These are phyloP conservation scores for Willisornis vidua DNA, from an alignment of 2,113 vertebrate genomes.

Conservation along the genomic window DNA sequence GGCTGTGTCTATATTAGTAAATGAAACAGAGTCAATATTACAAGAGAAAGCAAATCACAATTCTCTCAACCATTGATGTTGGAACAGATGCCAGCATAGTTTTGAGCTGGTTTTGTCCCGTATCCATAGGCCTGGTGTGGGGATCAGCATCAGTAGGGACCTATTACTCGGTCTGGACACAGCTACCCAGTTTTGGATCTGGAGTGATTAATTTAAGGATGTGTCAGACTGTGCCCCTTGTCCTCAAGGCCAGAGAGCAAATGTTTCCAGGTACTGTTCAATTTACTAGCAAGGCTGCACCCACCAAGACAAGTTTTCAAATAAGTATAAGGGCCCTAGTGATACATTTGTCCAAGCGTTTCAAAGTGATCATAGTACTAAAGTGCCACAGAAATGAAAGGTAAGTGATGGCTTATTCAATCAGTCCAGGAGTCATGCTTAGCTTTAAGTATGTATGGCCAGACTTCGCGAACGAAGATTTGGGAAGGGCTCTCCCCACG, in stretches of 20 bases:
- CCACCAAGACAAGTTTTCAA: neutral
- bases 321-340: neutral
- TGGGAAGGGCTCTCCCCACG: too few species aligned
- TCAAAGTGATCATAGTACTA: neutral
- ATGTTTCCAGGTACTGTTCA: neutral
- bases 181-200: neutral
- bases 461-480: too few species aligned
- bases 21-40: neutral
- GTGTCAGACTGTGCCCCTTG: neutral
- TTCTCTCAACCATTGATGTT: neutral
- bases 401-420: neutral
- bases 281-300: neutral
- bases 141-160: neutral
- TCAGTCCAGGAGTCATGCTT: neutral
- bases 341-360: neutral
- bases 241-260: rapidly evolving
- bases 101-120: neutral
- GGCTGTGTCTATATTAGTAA: neutral
- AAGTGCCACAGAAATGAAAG: neutral
- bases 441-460: neutral
- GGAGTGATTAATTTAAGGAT: neutral
- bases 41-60: neutral
- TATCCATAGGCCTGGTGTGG: neutral
- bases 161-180: neutral
- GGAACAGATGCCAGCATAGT: neutral